phyloP scores from a whole-genome alignment of 2,888 invertebrate species.

The Elmis aenea region DNA sequence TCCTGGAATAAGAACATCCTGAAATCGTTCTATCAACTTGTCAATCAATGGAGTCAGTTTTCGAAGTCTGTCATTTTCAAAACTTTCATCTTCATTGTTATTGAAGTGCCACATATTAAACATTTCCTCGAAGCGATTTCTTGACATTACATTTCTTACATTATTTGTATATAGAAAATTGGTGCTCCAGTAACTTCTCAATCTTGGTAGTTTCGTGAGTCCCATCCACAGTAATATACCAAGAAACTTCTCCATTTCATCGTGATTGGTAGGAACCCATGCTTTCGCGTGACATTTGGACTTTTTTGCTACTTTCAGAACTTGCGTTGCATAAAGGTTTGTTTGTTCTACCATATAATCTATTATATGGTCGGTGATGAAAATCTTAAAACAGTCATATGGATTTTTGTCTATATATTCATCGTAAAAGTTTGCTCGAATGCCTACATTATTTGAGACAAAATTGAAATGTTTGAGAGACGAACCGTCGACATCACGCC shows the following conservation, averaged over 20 bases:
- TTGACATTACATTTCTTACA: slow-evolving; percentile 1
- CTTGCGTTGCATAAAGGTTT: slow-evolving; percentile 1
- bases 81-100: slow-evolving; percentile 3
- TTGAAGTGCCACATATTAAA: slow-evolving; percentile 7
- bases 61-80: slow-evolving; percentile 2
- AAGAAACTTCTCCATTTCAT: slow-evolving; percentile 11
- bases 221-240: slow-evolving; percentile 10
- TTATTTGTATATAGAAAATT: slow-evolving; percentile 6
- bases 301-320: neutral
- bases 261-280: slow-evolving; percentile 3
- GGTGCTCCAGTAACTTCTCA: slow-evolving; percentile 7
- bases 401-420: slow-evolving; percentile 2
- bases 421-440: slow-evolving; percentile 1
- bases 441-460: neutral
- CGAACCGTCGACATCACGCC: slow-evolving; percentile 3
- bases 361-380: slow-evolving; percentile 4
- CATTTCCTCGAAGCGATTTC: slow-evolving; percentile 6
- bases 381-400: slow-evolving; percentile 3
- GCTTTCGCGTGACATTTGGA: neutral
- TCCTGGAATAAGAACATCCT: slow-evolving; percentile 22
- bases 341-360: slow-evolving; percentile 5
- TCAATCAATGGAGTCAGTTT: slow-evolving; percentile 14
- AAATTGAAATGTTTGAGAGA: slow-evolving; percentile 3
- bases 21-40: slow-evolving; percentile 16
- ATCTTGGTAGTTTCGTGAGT: slow-evolving; percentile 1